Base-by-base conservation (phyloP, 2,113 vertebrate species). In the Martes martes region DNA sequence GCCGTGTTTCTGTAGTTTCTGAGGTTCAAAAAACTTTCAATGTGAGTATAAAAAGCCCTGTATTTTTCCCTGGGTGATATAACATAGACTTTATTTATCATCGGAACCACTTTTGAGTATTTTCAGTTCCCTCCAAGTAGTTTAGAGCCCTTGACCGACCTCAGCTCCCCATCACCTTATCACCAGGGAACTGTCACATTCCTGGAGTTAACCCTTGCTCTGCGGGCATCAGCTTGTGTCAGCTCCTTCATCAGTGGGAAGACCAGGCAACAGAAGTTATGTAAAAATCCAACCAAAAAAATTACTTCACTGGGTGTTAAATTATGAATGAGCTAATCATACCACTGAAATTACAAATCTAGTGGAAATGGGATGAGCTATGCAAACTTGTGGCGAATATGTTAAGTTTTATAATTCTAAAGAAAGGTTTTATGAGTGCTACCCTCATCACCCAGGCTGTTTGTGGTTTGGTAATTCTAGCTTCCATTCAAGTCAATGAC, bases 171-270 rank as follows among this genome's bases (percentile, higher is more conserved):
- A 36, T 45, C 76, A 47, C 78, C 90, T 82, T 69, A 84, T 89
- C 85, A 33, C 85, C 7, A 11, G 88, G 98, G 98, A 98, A 97
- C 98, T 98, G 98, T 98, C 98, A 99, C 98, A 98, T 98, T 98
- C 98, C 96, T 98, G 96, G 90, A 63, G 84, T 98, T 98, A 98
- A 98, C 98, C 98, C 98, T 97, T 97, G 96, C 95, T 78, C 59
- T 28, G 82, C 98, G 79, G 76, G 74, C 24, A 36, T 81, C 57
- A 11, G 85, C 96, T 94, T 10, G 6, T 63, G 74, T 78, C 28
- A 92, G 79, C 69, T 95, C 14, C 36, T 31, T 59, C 45, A 7
- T 10, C 15, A 2, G 33, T 4, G 24, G 67, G 21, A 78, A 57
- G 23, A 8, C 50, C 65, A 26, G 7, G 74, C 59, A 6, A 13